These are phyloP conservation scores for Opisthocomus hoazin DNA, from an alignment of 2,113 vertebrate species.

Conservation along the genomic window DNA sequence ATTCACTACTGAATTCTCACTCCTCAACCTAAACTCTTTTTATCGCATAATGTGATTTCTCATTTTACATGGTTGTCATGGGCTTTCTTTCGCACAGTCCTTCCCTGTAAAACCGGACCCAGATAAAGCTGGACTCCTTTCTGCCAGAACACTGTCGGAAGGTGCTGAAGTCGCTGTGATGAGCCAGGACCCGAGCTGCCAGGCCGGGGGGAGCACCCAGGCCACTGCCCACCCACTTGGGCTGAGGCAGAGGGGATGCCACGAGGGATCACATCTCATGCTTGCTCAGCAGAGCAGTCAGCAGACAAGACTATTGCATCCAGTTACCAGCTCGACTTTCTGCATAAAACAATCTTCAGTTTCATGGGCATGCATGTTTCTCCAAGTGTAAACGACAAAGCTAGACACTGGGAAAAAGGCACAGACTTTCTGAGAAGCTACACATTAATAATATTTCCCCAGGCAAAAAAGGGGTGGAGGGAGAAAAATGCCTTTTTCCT, in stretches of 20 bases:
- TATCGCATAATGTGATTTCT: background rate
- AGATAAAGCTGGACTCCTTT: background rate
- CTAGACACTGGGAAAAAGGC: background rate
- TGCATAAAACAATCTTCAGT: background rate
- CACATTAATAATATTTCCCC: background rate
- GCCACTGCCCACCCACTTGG: background rate
- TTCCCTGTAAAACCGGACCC: background rate
- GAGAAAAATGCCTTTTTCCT: background rate
- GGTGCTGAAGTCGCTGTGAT: background rate
- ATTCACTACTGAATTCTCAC: background rate
- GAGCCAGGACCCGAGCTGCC: background rate
- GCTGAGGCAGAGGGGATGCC: background rate
- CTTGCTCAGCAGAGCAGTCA: background rate
- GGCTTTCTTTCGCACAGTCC: background rate
- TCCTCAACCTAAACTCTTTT: background rate
- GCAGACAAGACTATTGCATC: background rate
- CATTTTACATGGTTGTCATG: accelerated
- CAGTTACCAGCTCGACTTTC: background rate
- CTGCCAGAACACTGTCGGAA: background rate
- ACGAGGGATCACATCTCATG: background rate
- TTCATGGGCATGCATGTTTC: accelerated
- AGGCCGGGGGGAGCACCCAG: accelerated
- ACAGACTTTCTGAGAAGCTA: background rate
- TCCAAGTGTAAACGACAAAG: background rate
- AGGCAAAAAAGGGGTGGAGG: background rate